These are phyloP conservation scores for Myripristis murdjan DNA, from an alignment of 2,797 vertebrate species.

Conservation along the genomic window DNA sequence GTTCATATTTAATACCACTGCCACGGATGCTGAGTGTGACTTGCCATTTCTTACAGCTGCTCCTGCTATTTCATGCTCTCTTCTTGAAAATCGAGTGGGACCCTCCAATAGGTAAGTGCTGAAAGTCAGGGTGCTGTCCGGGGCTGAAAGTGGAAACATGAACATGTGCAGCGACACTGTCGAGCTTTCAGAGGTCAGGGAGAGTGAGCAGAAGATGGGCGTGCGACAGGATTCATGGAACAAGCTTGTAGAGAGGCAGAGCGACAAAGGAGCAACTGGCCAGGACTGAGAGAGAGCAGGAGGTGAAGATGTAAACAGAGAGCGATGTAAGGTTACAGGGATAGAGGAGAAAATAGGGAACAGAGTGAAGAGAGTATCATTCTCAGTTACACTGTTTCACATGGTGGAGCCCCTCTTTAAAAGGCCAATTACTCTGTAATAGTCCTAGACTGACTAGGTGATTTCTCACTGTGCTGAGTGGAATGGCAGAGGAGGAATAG, in stretches of 20 bases:
- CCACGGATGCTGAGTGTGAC: constrained; percentile 17
- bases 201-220: constrained; percentile 54
- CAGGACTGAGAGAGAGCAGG: constrained; percentile 6
- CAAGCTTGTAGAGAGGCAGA: constrained; percentile 60
- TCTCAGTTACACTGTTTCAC: constrained; percentile 85
- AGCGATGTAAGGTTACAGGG: constrained; percentile 29
- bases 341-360: constrained; percentile 65
- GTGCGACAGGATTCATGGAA: constrained; percentile 35
- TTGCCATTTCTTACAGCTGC: constrained; percentile 3
- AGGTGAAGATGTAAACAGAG: constrained; percentile 41
- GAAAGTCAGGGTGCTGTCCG: constrained; percentile 58
- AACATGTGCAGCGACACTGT: constrained; percentile 33
- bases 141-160: constrained; percentile 71
- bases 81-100: constrained; percentile 35
- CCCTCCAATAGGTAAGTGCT: constrained; percentile 3
- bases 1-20: constrained; percentile 12
- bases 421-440: constrained; percentile 86
- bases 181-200: constrained; percentile 65
- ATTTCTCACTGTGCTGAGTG: constrained; percentile 81
- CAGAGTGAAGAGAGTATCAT: constrained; percentile 69
- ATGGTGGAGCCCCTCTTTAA: constrained; percentile 83
- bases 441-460: constrained; percentile 80
- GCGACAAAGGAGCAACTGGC: constrained; percentile 66
- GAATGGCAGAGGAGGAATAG: constrained; percentile 77
- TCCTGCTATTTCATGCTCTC: constrained; percentile 4